Base-by-base conservation (phyloP, 2,797 vertebrate genomes). In the Lepidocolaptes lacrymiger region DNA sequence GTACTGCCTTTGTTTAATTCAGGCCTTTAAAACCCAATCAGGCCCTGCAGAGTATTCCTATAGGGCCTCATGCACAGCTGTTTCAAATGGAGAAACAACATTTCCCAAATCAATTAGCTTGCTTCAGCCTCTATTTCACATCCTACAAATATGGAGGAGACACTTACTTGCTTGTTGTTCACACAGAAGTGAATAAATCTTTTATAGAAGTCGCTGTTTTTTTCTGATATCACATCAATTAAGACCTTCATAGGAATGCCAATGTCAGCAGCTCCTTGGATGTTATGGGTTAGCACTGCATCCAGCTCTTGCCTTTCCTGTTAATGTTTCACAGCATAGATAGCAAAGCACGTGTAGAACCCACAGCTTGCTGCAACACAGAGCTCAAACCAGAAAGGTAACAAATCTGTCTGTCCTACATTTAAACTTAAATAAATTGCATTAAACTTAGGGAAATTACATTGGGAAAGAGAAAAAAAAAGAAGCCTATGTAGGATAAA, bases 111-210 rank as follows among this genome's bases (percentile, higher is more conserved):
- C 48, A 80, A 14, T 41, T 63, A 59, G 3, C 59, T 68, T 54
- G 32, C 7, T 71, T 82, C 14, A 80, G 39, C 12, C n/a, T 77
- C 62, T 87, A 12, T n/a, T 76, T 71, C 64, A 83, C 22, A 20
- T 51, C 59, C 59, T 28, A 46, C 11, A 32, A 73, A 74, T 6
- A 26, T 2, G 11, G 51, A 63, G 41, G 34, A 92, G 44, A 66
- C 48, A 91, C 87, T 77, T 93, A 99, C 98, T 97, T 97, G 98
- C 71, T 98, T 98, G 91, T 56, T 96, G 37, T 98, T 98, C 84
- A 97, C 86, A 30, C 81, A 96, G 86, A 98, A 94, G 64, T 78
- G 66, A 54, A 95, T 85, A 9, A 92, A 71, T 56, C 96, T 96
- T 91, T 81, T 97, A 84, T 97, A 97, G 16, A 97, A 96, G 61